A percentile compares a stretch with the other conserved stretches of the same genome.
These are phyloP conservation scores for Saccostrea echinata DNA, from an alignment of 1,140 invertebrate genomes.

Conservation along the genomic window DNA sequence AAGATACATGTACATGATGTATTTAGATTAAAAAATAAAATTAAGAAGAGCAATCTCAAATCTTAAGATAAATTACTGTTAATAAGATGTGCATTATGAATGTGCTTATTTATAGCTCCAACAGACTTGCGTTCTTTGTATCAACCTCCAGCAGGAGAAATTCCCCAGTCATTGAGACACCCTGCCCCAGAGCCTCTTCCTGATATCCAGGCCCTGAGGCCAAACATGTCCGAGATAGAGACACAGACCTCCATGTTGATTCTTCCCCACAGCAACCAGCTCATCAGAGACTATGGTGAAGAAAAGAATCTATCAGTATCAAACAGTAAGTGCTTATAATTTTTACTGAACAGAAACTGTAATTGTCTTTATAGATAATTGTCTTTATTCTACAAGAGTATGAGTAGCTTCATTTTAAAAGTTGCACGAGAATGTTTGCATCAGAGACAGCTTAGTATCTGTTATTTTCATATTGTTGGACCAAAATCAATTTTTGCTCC, in stretches of 20 bases:
- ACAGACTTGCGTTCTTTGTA: conserved; percentile 3
- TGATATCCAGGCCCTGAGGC: not conserved
- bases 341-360: not conserved
- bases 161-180: conserved; percentile 6
- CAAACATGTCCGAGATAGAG: conserved; percentile 24
- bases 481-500: no score
- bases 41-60: no score
- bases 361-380: no score
- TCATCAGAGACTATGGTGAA: not conserved
- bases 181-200: conserved; percentile 24
- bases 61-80: not conserved
- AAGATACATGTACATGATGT: no score
- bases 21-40: no score
- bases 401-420: no score
- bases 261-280: not conserved
- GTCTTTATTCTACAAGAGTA: no score
- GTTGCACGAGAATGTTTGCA: no score
- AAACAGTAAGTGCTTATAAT: not conserved
- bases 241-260: conserved; percentile 38
- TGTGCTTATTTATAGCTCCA: not conserved
- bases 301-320: conserved; percentile 17
- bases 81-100: not conserved
- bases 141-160: not conserved
- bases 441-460: no score
- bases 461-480: no score